Evolutionary conservation across 2,113 vertebrate genomes (phyloP).

Genomic region (Paracanthobrama guichenoti): DNA sequence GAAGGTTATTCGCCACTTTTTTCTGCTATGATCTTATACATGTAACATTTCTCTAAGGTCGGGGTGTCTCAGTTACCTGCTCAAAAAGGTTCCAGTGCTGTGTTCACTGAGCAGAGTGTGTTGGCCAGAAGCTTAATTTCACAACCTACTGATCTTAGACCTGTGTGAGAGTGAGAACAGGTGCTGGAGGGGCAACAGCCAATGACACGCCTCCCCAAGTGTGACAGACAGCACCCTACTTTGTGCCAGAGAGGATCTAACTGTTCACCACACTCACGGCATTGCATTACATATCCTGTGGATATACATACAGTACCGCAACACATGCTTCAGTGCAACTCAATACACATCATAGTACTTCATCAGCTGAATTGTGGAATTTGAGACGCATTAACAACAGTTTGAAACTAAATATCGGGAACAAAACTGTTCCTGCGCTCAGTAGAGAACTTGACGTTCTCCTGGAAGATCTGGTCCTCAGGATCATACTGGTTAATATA

Average conservation of each 20-base stretch:
- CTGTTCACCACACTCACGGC: conserved; percentile 2
- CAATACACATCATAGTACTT: background rate
- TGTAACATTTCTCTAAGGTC: background rate
- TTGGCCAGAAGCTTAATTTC: conserved; percentile 70
- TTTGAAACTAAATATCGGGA: conserved; percentile 8
- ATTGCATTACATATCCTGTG: too few relatives aligned
- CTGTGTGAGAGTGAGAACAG: conserved; percentile 70
- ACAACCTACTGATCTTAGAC: conserved; percentile 75
- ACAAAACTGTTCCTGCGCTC: background rate
- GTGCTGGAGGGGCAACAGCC: conserved; percentile 62
- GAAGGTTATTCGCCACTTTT: background rate
- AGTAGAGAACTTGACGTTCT: too few relatives aligned
- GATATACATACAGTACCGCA: too few relatives aligned
- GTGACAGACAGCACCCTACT: conserved; percentile 51
- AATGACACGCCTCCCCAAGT: conserved; percentile 50
- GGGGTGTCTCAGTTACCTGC: background rate
- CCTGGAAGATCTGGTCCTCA: too few relatives aligned
- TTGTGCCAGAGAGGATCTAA: conserved; percentile 11
- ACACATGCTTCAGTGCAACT: too few relatives aligned
- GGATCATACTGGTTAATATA: background rate
- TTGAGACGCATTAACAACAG: background rate
- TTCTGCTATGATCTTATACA: background rate
- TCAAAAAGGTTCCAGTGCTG: conserved; percentile 20
- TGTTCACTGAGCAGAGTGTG: conserved; percentile 47
- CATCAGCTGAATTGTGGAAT: background rate